A percentile compares a stretch with the other conserved stretches of the same genome.
phyloP scores from a whole-genome alignment of 2,888 invertebrate genomes.

The Caenorhabditis drosophilae region DNA sequence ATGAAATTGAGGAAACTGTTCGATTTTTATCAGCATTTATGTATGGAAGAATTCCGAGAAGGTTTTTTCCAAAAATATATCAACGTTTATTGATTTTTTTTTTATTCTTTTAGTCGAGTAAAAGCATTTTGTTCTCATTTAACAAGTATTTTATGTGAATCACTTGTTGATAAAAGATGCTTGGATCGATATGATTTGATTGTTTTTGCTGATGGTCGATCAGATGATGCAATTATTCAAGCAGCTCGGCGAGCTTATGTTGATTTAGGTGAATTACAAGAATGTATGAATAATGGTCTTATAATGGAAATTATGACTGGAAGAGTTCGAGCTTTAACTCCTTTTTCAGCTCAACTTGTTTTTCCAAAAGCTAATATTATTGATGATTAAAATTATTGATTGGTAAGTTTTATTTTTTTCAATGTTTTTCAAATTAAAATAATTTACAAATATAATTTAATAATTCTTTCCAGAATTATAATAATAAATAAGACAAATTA shows the following conservation, averaged over 20 bases:
- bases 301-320: slow-evolving; percentile 32
- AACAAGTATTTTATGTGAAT: slow-evolving; percentile 24
- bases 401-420: no score
- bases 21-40: slow-evolving; percentile 42
- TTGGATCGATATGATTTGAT: slow-evolving; percentile 30
- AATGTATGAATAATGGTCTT: slow-evolving; percentile 31
- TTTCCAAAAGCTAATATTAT: slow-evolving; percentile 15
- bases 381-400: neutral
- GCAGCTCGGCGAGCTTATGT: slow-evolving; percentile 10
- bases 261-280: slow-evolving; percentile 19
- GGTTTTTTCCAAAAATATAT: slow-evolving; percentile 13
- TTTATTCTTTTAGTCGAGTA: slow-evolving; percentile 28
- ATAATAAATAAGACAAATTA: no score
- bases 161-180: slow-evolving; percentile 11
- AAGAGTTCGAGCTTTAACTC: slow-evolving; percentile 35
- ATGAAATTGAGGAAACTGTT: slow-evolving; percentile 45
- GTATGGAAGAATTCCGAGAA: slow-evolving; percentile 46
- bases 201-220: slow-evolving; percentile 31
- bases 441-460: no score
- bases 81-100: neutral
- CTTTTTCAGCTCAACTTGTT: slow-evolving; percentile 31
- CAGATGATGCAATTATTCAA: slow-evolving; percentile 35
- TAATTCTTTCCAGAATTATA: no score
- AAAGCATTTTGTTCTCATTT: slow-evolving; percentile 33
- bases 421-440: no score